Evolutionary conservation across 2,797 vertebrate species (phyloP).

Genomic region (Spheniscus humboldti): DNA sequence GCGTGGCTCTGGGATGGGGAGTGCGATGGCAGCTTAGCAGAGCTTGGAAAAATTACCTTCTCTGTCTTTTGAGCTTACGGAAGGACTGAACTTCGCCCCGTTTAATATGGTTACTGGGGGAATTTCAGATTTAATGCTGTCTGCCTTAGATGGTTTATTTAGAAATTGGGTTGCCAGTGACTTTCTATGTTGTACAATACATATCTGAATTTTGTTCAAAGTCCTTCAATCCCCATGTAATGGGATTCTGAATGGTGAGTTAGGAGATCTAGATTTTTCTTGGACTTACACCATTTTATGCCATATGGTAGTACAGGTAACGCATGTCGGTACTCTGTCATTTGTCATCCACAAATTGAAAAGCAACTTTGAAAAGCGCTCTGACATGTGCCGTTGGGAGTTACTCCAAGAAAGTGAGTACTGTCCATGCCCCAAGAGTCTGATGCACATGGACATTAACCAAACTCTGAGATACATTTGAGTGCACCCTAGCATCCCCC

Average conservation of each 20-base stretch:
- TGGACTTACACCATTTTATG: neutral
- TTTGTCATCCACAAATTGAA: neutral
- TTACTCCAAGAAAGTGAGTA: neutral
- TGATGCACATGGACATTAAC: neutral
- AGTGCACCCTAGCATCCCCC: neutral
- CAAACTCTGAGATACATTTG: neutral
- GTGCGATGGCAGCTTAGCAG: neutral
- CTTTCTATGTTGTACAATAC: neutral
- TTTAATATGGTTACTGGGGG: neutral
- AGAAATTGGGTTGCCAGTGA: neutral
- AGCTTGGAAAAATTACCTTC: neutral
- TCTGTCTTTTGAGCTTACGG: neutral
- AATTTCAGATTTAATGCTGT: neutral
- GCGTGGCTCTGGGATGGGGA: neutral
- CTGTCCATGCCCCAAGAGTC: neutral
- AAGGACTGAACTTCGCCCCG: neutral
- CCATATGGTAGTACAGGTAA: neutral
- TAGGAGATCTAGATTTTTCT: neutral
- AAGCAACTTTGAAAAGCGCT: neutral
- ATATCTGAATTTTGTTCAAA: neutral
- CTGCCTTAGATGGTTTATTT: neutral
- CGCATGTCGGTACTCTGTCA: neutral
- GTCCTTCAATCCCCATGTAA: neutral
- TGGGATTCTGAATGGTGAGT: neutral
- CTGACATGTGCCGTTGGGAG: neutral